phyloP scores from a whole-genome alignment of 2,113 vertebrate species.

The Phalacrocorax brasilianus region DNA sequence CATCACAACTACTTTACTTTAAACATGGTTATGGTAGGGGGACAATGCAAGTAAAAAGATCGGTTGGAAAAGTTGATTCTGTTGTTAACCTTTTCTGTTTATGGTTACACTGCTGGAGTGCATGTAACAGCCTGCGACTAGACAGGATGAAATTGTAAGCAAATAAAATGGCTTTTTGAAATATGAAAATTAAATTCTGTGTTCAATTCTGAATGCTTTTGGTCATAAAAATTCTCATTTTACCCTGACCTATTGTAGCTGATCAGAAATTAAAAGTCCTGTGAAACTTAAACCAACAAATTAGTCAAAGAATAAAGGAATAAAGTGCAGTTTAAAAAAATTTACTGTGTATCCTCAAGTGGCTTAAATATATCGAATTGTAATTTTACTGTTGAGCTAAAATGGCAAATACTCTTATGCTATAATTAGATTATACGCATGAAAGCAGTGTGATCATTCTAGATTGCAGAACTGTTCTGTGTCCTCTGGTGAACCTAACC shows the following conservation, averaged over 20 bases:
- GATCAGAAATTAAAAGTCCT: neutral
- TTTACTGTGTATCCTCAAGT: neutral
- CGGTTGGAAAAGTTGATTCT: neutral
- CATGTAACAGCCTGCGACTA: neutral
- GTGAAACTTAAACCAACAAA: neutral
- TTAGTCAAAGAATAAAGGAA: neutral
- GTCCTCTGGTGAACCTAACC: slow-evolving; percentile 69
- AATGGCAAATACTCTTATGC: neutral
- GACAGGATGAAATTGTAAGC: neutral
- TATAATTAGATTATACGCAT: slow-evolving; percentile 34
- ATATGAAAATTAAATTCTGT: neutral
- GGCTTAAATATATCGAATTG: neutral
- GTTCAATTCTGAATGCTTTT: neutral
- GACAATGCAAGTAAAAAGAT: neutral
- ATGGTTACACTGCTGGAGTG: neutral
- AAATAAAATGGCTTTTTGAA: neutral
- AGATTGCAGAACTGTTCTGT: slow-evolving; percentile 30
- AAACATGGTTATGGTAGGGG: neutral
- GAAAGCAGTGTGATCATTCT: slow-evolving; percentile 42
- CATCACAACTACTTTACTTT: neutral
- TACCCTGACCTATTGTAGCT: neutral
- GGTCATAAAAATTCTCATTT: neutral
- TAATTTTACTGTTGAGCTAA: slow-evolving; percentile 1
- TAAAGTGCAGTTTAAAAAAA: neutral
- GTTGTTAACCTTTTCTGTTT: neutral